Conservation (phyloP, 2,113 vertebrate species). For the Laterallus jamaicensis region DNA sequence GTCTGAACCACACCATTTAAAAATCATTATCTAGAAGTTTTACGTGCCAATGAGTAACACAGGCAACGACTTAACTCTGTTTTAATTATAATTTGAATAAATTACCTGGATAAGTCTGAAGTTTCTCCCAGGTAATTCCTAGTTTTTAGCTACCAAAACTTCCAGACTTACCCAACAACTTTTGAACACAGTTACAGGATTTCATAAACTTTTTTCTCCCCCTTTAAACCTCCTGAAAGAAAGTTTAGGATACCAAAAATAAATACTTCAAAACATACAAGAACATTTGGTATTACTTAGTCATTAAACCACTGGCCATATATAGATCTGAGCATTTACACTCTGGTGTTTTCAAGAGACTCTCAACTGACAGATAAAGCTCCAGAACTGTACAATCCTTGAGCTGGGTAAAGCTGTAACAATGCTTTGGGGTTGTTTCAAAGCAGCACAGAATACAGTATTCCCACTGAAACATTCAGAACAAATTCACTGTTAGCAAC, state of each 20-base stretch:
- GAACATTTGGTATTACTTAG: neutral
- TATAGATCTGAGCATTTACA: neutral
- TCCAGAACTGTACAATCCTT: rapidly evolving
- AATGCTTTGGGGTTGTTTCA: neutral
- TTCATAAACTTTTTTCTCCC: neutral
- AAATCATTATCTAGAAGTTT: neutral
- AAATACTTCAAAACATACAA: neutral
- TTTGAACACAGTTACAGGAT: neutral
- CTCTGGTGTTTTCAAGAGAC: neutral
- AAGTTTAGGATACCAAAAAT: neutral
- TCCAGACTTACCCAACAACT: neutral
- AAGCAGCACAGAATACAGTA: neutral
- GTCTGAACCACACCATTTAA: neutral
- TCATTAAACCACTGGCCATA: neutral
- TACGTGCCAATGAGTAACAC: neutral
- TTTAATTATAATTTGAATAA: neutral
- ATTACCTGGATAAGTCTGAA: neutral
- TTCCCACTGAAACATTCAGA: neutral
- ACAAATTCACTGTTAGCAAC: neutral
- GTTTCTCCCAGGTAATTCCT: neutral
- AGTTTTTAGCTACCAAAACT: neutral
- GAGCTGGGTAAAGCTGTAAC: neutral
- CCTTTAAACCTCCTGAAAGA: neutral
- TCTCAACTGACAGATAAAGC: neutral
- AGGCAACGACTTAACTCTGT: neutral